Conservation (phyloP, 2,888 invertebrate genomes). For the Eulithis prunata region DNA sequence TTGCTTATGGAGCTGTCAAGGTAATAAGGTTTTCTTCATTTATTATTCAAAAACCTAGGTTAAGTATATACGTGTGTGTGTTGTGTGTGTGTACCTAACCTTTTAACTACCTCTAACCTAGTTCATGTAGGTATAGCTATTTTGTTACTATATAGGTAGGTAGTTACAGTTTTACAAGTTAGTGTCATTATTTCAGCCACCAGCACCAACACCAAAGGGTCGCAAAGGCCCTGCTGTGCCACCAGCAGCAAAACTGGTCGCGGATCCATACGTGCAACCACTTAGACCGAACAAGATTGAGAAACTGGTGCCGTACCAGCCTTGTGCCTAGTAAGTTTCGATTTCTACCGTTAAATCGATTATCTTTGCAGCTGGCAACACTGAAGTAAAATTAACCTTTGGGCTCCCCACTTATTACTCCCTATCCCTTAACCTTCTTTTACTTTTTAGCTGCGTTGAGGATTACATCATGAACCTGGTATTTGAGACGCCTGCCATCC, state of each 20-base stretch:
- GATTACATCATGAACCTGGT: constrained; percentile 79
- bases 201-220: constrained; percentile 70
- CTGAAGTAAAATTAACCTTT: background rate
- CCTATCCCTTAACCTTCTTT: background rate
- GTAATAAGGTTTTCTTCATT: constrained; percentile 42
- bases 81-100: too few relatives aligned
- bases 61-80: too few relatives aligned
- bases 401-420: background rate
- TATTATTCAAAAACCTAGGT: background rate
- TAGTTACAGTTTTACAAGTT: too few relatives aligned
- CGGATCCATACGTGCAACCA: constrained; percentile 70
- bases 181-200: constrained; percentile 57
- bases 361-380: constrained; percentile 13
- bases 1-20: constrained; percentile 78
- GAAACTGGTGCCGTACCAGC: constrained; percentile 73
- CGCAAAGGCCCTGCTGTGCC: constrained; percentile 54
- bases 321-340: constrained; percentile 76
- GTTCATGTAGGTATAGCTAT: too few relatives aligned
- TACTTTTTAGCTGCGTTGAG: constrained; percentile 71
- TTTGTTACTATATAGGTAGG: background rate
- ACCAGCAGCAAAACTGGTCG: constrained; percentile 70
- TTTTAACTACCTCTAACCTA: too few relatives aligned
- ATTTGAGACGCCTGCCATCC: constrained; percentile 74
- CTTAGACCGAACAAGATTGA: constrained; percentile 71
- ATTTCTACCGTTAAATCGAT: background rate